Evolutionary conservation across 2,113 vertebrate genomes (phyloP), one percentile per base, ranked within the genome.

Genomic region (Daboia siamensis): DNA sequence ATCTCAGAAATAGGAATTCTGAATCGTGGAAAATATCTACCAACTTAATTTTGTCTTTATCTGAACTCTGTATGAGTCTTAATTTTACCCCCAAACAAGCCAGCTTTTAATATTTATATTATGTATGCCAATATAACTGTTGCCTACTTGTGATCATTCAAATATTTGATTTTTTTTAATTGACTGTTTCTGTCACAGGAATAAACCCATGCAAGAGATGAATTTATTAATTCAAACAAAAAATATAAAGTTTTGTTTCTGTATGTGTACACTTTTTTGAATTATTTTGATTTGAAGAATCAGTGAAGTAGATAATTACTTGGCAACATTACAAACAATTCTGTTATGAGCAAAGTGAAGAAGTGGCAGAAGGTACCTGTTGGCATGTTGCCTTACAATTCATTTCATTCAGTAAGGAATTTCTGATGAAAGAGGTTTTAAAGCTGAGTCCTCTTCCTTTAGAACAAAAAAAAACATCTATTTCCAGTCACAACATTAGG

Each of bases 281-380:
- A 90, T 97, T 96, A 91, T 94, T 96, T 94, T 87, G 91, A 93
- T 94, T 97, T 91, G 54, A 97, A 94, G 94, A 97, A 94, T 92
- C 96, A 95, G 61, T 95, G 96, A 97, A 96, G 96, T 95, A 95
- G 94, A 96, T 98, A 97, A 98, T 98, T 97, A 96, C 88, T 97
- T 97, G 97, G 97, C 97, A 94, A 8, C 0, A 0, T 92, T 96
- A 97, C 97, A 97, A 96, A 94, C 94, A 95, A 93, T 95, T 96
- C 95, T 95, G 96, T 97, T 94, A 69, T 94, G 95, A 94, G 94
- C 95, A 97, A 93, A 96, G 96, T 97, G 94, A 95, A 96, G 97
- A 91, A 93, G 92, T 91, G 96, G 94, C 97, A 97, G 97, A 97
- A 97, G 96, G 96, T 92, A 96, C 95, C 94, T 95, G 94, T 97